Percentiles rank a stretch among this genome's conserved stretches.
Evolutionary conservation across 1,140 invertebrate species (phyloP).

Genomic region (Drepana arcuata): DNA sequence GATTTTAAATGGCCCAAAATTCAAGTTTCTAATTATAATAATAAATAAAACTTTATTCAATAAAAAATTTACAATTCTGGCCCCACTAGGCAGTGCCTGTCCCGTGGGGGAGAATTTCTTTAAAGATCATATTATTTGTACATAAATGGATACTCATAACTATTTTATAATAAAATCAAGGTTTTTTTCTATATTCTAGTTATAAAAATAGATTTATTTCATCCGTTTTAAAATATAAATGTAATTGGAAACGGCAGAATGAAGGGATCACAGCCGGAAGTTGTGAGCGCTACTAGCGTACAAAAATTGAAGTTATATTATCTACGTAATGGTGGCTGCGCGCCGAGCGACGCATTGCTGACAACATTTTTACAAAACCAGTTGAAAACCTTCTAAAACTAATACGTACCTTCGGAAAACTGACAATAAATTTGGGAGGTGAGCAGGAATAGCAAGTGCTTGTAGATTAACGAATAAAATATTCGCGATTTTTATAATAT

Average conservation of each 20-base stretch:
- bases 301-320: constrained; percentile 14
- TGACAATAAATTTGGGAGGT: constrained; percentile 32
- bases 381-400: constrained; percentile 57
- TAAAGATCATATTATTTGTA: too few species aligned
- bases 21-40: too few species aligned
- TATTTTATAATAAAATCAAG: background rate
- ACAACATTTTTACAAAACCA: constrained; percentile 54
- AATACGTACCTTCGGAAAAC: constrained; percentile 23
- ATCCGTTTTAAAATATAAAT: too few species aligned
- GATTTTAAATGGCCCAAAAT: too few species aligned
- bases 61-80: too few species aligned
- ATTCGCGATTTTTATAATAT: too few species aligned
- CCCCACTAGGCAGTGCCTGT: too few species aligned
- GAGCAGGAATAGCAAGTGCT: too few species aligned
- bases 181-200: background rate
- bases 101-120: too few species aligned
- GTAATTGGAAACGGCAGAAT: too few species aligned
- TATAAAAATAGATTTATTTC: background rate
- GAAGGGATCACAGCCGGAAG: constrained; percentile 3
- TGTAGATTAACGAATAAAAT: too few species aligned
- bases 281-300: constrained; percentile 12
- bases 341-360: constrained; percentile 53
- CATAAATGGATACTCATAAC: background rate
- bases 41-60: too few species aligned
- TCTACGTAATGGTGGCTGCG: constrained; percentile 61